Base-by-base conservation (phyloP, 2,797 vertebrate species). In the Muscicapa striata region DNA sequence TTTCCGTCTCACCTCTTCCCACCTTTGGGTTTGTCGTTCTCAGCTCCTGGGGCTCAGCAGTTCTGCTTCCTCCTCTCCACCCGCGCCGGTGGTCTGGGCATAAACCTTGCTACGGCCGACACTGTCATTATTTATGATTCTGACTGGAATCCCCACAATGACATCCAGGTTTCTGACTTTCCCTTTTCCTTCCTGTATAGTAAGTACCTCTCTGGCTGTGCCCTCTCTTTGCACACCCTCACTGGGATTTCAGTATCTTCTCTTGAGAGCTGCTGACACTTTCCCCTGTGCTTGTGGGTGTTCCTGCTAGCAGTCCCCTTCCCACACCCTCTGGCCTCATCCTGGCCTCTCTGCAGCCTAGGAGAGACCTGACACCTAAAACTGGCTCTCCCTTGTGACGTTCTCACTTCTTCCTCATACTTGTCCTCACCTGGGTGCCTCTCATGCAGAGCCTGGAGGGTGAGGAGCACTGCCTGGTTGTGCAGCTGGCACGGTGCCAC, bases 111-210 rank as follows among this genome's bases (percentile, higher is more conserved):
- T 62, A 99, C 99, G 0, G 99, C 99, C 0, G 99, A 99, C 98
- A 99, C 99, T 0, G 99, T 99, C 95, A 98, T 99, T 97, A 99
- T 99, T 96, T 99, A 99, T 16, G 99, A 99, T 97, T 99, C 99
- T 2, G 99, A 99, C 98, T 99, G 99, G 99, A 99, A 99, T 94
- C 99, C 99, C 13, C 99, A 99, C 98, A 99, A 99, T 43, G 99
- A 99, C 97, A 99, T 99, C 91, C 99, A 99, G 98, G 99, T 99
- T 97, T 94, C 92, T 93, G 66, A 49, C 80, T 69, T 91, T 93
- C 86, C 55, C 17, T 69, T 92, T 68, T 49, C 67, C 74, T 90
- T 91, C 66, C 20, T 10, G 1, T 94, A 4, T 78, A 80, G 84
- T 92, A 74, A 88, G 87, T 72, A 81, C 88, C 43, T 57, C 49